Conservation (phyloP, 2,888 invertebrate genomes). For the Drosophila conformis region DNA sequence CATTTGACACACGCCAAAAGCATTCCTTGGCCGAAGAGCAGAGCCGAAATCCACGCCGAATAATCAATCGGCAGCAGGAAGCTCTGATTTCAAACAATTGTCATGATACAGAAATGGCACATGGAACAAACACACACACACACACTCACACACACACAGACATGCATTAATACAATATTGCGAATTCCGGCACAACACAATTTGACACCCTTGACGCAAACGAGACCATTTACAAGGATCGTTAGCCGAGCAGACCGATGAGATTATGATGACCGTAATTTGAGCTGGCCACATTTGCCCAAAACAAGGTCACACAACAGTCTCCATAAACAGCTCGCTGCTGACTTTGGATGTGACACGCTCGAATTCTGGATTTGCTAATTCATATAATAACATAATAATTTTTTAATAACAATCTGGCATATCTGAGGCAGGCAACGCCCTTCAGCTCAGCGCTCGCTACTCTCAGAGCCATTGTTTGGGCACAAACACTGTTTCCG, state of each 20-base stretch:
- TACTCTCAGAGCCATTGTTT: conserved; percentile 64
- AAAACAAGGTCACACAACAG: conserved; percentile 42
- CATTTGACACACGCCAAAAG: conserved; percentile 69
- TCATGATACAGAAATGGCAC: conserved; percentile 42
- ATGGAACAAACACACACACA: conserved; percentile 25
- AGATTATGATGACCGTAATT: conserved; percentile 58
- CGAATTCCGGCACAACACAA: conserved; percentile 65
- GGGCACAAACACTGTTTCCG: conserved; percentile 75
- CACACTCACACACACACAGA: neutral
- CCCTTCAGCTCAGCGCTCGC: conserved; percentile 38
- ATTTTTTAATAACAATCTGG: conserved; percentile 62
- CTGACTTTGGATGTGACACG: conserved; percentile 64
- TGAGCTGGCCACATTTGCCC: conserved; percentile 59
- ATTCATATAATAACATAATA: conserved; percentile 61
- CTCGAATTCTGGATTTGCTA: conserved; percentile 32
- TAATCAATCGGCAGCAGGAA: conserved; percentile 44
- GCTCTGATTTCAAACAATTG: conserved; percentile 75
- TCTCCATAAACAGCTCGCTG: conserved; percentile 1
- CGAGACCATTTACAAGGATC: conserved; percentile 50
- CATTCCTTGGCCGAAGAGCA: conserved; percentile 36
- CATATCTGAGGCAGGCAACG: conserved; percentile 38
- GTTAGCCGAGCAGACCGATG: conserved; percentile 39
- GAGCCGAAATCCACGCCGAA: conserved; percentile 8
- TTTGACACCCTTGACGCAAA: conserved; percentile 64
- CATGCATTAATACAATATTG: conserved; percentile 71